Evolutionary conservation across 2,797 vertebrate genomes (phyloP).

Genomic region (Lagocephalus sceleratus): DNA sequence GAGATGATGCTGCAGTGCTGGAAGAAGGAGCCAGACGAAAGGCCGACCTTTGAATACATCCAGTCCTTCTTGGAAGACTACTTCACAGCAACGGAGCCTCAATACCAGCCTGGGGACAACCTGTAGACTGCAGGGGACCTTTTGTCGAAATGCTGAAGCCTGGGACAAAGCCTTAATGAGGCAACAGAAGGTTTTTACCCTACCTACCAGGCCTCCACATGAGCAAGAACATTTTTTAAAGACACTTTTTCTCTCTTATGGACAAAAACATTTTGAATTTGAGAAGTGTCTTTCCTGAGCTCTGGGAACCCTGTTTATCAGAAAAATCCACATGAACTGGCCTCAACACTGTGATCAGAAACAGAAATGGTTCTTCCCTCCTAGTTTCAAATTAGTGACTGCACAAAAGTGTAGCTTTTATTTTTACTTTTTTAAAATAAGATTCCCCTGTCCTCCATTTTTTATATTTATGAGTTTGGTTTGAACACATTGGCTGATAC

Average conservation of each 20-base stretch:
- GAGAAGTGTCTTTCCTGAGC: constrained; percentile 23
- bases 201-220: constrained; percentile 24
- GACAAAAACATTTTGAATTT: constrained; percentile 20
- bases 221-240: constrained; percentile 19
- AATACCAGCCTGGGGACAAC: constrained; percentile 98
- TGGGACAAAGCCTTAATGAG: constrained; percentile 10
- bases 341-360: constrained; percentile 69
- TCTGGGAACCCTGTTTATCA: constrained; percentile 48
- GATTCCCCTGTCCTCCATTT: constrained; percentile 9
- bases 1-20: constrained; percentile 96
- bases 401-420: constrained; percentile 45
- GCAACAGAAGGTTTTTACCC: constrained; percentile 24
- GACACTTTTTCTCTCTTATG: constrained; percentile 29
- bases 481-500: constrained; percentile 37
- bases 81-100: constrained; percentile 98
- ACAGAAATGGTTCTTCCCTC: constrained; percentile 14
- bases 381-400: constrained; percentile 37
- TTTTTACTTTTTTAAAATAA: constrained; percentile 13
- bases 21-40: constrained; percentile 96
- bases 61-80: constrained; percentile 99
- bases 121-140: constrained; percentile 74
- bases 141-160: not conserved
- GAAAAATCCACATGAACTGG: constrained; percentile 41
- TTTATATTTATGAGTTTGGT: constrained; percentile 40
- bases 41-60: constrained; percentile 97